A percentile compares a stretch with the other conserved stretches of the same genome.
phyloP scores from a whole-genome alignment of 2,113 vertebrate genomes.

The Elephas maximus region DNA sequence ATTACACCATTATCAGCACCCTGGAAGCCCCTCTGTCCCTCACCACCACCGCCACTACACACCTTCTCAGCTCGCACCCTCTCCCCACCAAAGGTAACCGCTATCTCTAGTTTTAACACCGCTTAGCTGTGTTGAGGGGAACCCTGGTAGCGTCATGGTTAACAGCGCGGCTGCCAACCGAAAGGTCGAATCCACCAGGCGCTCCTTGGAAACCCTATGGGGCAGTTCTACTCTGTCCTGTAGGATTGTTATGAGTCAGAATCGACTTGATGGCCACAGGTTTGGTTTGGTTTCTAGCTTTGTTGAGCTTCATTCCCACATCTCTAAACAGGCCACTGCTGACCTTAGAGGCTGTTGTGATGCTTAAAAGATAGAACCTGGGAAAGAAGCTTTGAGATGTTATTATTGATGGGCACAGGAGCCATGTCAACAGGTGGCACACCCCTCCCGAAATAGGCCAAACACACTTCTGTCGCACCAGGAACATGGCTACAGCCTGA shows the following conservation, averaged over 20 bases:
- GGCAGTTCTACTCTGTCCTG: too few species aligned
- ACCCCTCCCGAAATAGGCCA: neutral
- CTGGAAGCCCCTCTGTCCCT: neutral
- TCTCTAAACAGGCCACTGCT: neutral
- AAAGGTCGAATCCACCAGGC: too few species aligned
- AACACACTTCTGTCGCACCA: neutral
- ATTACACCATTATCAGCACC: neutral
- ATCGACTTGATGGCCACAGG: too few species aligned
- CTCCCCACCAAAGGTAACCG: neutral
- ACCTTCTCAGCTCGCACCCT: rapidly evolving
- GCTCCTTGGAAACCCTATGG: too few species aligned
- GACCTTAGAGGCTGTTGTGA: neutral
- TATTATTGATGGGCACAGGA: neutral
- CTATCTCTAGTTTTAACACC: neutral
- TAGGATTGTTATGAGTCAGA: too few species aligned
- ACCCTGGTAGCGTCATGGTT: too few species aligned
- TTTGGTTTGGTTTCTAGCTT: too few species aligned
- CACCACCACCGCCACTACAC: rapidly evolving
- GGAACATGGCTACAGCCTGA: neutral
- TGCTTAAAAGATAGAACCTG: neutral
- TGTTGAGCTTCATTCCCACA: neutral
- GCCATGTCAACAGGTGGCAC: neutral
- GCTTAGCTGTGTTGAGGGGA: rapidly evolving
- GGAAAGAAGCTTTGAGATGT: neutral
- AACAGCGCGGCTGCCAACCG: too few species aligned